These are phyloP conservation scores for Xiphophorus hellerii DNA, from an alignment of 2,113 vertebrate species.

Conservation along the genomic window DNA sequence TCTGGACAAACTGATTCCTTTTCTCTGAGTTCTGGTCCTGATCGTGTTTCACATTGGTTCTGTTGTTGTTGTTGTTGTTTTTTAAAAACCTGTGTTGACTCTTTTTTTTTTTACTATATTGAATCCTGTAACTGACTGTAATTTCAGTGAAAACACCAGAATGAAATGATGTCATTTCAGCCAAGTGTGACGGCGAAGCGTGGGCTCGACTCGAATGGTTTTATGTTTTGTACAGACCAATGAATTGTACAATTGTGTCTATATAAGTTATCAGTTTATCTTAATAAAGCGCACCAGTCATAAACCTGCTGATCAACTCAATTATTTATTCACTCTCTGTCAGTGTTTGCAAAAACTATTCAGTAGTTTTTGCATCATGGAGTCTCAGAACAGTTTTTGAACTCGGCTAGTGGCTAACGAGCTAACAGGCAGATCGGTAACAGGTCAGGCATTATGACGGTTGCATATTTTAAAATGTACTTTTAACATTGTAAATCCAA, in stretches of 20 bases:
- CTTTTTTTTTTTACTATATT: constrained; percentile 43
- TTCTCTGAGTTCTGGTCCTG: constrained; percentile 27
- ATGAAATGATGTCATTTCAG: constrained; percentile 65
- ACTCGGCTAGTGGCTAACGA: too few species aligned
- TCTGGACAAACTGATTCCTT: constrained; percentile 26
- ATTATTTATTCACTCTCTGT: not conserved
- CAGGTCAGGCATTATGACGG: too few species aligned
- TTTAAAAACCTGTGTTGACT: constrained; percentile 48
- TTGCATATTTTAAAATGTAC: too few species aligned
- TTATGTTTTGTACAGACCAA: constrained; percentile 80
- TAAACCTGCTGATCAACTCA: constrained; percentile 57
- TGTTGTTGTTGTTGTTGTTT: constrained; percentile 15
- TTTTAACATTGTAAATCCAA: too few species aligned
- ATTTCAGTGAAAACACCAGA: constrained; percentile 67
- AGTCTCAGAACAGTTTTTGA: too few species aligned
- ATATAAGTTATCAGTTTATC: constrained; percentile 80
- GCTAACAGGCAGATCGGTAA: too few species aligned
- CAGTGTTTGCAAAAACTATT: too few species aligned
- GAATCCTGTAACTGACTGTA: constrained; percentile 71
- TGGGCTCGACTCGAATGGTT: constrained; percentile 61
- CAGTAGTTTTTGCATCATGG: too few species aligned
- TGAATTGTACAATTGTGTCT: constrained; percentile 79
- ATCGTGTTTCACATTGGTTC: constrained; percentile 52
- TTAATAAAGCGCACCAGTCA: constrained; percentile 80
- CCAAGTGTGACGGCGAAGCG: constrained; percentile 49